Evolutionary conservation across 2,113 vertebrate species (phyloP), one percentile per base, ranked within the genome.

Genomic region (Coracopsis vasa): DNA sequence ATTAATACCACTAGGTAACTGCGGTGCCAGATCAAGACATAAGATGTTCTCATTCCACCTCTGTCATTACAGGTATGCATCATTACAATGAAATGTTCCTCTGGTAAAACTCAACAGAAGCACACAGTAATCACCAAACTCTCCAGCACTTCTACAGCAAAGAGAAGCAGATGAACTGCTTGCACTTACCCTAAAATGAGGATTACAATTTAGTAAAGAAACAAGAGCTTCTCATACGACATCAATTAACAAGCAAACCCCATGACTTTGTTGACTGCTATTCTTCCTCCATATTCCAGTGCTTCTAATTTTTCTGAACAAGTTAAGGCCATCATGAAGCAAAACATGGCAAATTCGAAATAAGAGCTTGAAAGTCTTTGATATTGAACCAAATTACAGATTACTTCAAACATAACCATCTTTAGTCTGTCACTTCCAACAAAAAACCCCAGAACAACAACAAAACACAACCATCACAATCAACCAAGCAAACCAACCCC

Each of bases 351-450:
- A 86, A 47, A 72, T 62, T 13, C 74, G 31, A 90, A 56, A 60
- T 64, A 54, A 78, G 45, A 95, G 61, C 53, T 75, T 14, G 50
- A 86, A 90, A 31, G 29, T 44, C 82, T 94, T 83, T 74, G 61
- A 90, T 41, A 87, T 27, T 92, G 39, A 96, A 86, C 60, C 65
- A 96, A 97, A 95, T 93, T 90, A 96, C 42, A 79, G 58, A 94
- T 53, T 41, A 62, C 69, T 91, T 95, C 81, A 92, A 86, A 96
- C 44, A 2, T 11, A 65, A 79, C 39, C 84, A 73, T 91, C 86
- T 95, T 96, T 83, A 48, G 65, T 65, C 61, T 91, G 79, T 27
- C 83, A 94, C 61, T 96, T 97, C 87, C 56, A 93, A 97, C 94
- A 96, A 97, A 96, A 91, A 41, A 15, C 2, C 1, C 2, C 33